Base-by-base conservation (phyloP, 2,888 invertebrate genomes). In the Rhingia campestris region DNA sequence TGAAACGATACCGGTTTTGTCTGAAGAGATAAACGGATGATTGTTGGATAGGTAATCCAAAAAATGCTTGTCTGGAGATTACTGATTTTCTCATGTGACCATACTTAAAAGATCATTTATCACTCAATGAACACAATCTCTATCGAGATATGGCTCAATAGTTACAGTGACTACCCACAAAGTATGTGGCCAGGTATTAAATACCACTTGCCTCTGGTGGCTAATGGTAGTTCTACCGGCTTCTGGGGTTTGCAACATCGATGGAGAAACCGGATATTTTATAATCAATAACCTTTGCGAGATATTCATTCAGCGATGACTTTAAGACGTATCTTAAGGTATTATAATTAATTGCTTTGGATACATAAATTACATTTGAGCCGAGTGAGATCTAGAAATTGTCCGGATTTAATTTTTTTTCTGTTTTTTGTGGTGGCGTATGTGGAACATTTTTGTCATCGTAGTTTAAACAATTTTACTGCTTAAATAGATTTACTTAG, bases 381-480 rank as follows among this genome's bases (percentile, higher is more conserved):
- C 2, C 2, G 22, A 22, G 1, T 22, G 2, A 22, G 22, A 2
- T 22, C 22, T 22, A 22, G 22, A 22, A 22, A 22, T 22, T 22
- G 22, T 22, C 1, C 9, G 22, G n/a, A 58, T 12, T 43, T 32
- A 7, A 14, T 43, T 30, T 6, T 30, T 6, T 10, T 2, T 47
- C 14, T 45, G 4, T 14, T 10, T 9, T 6, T 3, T 45, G 56
- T 69, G 45, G 45, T 32, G 75, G 81, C 81, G 81, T 75, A 81
- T 81, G 51, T 58, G 69, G 33, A 64, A 45, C 33, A 37, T 69
- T 64, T 70, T 39, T 35, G 22, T 22, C 22, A 22, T 22, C 22
- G 2, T 22, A 22, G 2, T 22, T 22, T 22, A 22, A 22, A 22
- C 22, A 22, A 22, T 22, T 22, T 22, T 22, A 22, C 22, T 1